phyloP scores from a whole-genome alignment of 2,113 vertebrate genomes.

The Gymnorhina tibicen region DNA sequence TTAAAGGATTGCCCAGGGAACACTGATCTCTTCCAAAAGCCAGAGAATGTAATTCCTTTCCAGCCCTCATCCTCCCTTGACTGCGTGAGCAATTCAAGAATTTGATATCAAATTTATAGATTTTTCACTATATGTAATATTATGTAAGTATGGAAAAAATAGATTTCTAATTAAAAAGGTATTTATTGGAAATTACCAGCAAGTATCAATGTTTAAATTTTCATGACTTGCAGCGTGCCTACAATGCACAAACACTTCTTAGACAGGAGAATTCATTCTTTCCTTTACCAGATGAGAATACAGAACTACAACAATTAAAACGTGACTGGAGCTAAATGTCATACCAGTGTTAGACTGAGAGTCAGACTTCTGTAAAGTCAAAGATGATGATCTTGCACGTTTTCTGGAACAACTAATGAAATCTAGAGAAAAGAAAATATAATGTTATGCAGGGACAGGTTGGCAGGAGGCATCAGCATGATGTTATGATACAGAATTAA shows the following conservation, averaged over 20 bases:
- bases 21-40: not conserved
- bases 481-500: not conserved
- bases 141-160: not conserved
- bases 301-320: not conserved
- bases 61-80: not conserved
- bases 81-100: not conserved
- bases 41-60: not conserved
- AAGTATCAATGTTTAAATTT: not conserved
- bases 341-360: constrained; percentile 46
- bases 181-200: not conserved
- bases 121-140: not conserved
- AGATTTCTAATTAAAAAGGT: not conserved
- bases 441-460: not conserved
- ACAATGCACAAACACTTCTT: not conserved
- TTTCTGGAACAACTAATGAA: constrained; percentile 66
- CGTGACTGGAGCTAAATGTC: not conserved
- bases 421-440: constrained; percentile 55
- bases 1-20: not conserved
- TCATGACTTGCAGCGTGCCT: not conserved
- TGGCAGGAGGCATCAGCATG: not conserved
- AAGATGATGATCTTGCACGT: constrained; percentile 67
- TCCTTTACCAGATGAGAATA: not conserved
- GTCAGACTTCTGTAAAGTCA: constrained; percentile 58
- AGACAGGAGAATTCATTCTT: not conserved
- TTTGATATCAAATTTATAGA: accelerated